Percentiles rank a stretch among this genome's conserved stretches.
Evolutionary conservation across 30 jellyfish, hydroid and myxozoan genomes (phyloP).

Genomic region (Chrysaora quinquecirrha): DNA sequence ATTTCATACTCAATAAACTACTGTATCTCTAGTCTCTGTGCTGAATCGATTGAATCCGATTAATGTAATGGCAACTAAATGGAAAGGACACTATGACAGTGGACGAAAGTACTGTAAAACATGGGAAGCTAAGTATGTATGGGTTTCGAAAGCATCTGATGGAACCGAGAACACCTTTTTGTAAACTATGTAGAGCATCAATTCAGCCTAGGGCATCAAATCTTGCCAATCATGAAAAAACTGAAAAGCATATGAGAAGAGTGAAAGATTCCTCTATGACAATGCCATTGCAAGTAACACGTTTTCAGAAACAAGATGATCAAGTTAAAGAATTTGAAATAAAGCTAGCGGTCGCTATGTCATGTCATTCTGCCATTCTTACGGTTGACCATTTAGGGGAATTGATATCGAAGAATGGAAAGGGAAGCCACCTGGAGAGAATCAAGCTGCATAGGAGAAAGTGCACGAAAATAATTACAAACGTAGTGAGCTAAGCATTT

Average conservation of each 20-base stretch:
- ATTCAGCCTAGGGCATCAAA: slow-evolving; percentile 71
- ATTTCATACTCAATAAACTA: background rate
- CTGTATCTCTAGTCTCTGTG: background rate
- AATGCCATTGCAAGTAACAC: slow-evolving; percentile 26
- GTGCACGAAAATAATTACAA: slow-evolving; percentile 37
- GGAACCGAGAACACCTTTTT: slow-evolving; percentile 67
- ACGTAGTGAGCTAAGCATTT: slow-evolving; percentile 50
- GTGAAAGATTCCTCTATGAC: slow-evolving; percentile 32
- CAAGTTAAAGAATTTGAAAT: slow-evolving; percentile 52
- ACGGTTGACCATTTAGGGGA: slow-evolving; percentile 57
- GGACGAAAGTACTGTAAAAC: slow-evolving; percentile 40
- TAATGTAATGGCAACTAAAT: slow-evolving; percentile 47
- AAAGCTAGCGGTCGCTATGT: slow-evolving; percentile 55
- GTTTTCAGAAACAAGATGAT: slow-evolving; percentile 34
- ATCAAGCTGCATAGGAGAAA: slow-evolving; percentile 47
- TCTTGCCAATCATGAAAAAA: slow-evolving; percentile 63
- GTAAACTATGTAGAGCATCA: slow-evolving; percentile 61
- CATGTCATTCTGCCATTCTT: slow-evolving; percentile 65
- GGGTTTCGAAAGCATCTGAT: slow-evolving; percentile 66
- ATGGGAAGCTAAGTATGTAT: slow-evolving; percentile 61
- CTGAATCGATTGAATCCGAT: background rate
- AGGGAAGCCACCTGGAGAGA: slow-evolving; percentile 34
- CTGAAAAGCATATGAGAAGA: slow-evolving; percentile 58
- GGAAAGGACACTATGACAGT: slow-evolving; percentile 67
- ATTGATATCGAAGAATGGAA: slow-evolving; percentile 19